A percentile compares a stretch with the other conserved stretches of the same genome.
Conservation (phyloP, 2,888 invertebrate species). For the Eristalis intricaria region DNA sequence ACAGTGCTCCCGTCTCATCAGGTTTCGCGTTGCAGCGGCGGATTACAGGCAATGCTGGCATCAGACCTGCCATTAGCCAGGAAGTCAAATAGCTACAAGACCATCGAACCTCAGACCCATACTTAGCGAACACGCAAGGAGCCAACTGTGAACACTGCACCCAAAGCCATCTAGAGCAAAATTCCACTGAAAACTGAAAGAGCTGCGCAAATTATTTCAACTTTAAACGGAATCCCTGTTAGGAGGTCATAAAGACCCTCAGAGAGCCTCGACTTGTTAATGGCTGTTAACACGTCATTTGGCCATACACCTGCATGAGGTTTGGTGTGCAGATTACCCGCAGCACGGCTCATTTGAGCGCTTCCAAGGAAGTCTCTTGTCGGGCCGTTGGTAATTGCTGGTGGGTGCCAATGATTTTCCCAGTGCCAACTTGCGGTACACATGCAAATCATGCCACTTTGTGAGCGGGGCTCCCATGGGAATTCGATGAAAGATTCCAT, state of each 20-base stretch:
- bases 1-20: slow-evolving; percentile 3
- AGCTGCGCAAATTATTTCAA: slow-evolving; percentile 45
- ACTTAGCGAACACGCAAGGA: slow-evolving; percentile 68
- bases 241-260: slow-evolving; percentile 66
- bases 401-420: slow-evolving; percentile 49
- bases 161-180: not conserved
- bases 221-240: slow-evolving; percentile 71
- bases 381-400: slow-evolving; percentile 34
- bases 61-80: slow-evolving; percentile 42
- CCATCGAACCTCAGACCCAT: slow-evolving; percentile 45
- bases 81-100: slow-evolving; percentile 59
- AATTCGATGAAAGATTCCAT: slow-evolving; percentile 55
- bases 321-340: slow-evolving; percentile 30
- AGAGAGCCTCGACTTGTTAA: slow-evolving; percentile 66
- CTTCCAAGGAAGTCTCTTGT: slow-evolving; percentile 53
- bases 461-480: slow-evolving; percentile 33
- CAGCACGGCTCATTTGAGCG: slow-evolving; percentile 50
- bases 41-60: slow-evolving; percentile 50
- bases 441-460: slow-evolving; percentile 57
- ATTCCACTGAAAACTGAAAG: slow-evolving; percentile 11
- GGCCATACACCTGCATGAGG: slow-evolving; percentile 67
- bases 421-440: slow-evolving; percentile 44
- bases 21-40: not conserved
- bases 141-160: slow-evolving; percentile 45
- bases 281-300: slow-evolving; percentile 72